Evolutionary conservation across 53 echinoderm and acorn worm genomes (phyloP).

Genomic region (Temnopleurus reevesii): DNA sequence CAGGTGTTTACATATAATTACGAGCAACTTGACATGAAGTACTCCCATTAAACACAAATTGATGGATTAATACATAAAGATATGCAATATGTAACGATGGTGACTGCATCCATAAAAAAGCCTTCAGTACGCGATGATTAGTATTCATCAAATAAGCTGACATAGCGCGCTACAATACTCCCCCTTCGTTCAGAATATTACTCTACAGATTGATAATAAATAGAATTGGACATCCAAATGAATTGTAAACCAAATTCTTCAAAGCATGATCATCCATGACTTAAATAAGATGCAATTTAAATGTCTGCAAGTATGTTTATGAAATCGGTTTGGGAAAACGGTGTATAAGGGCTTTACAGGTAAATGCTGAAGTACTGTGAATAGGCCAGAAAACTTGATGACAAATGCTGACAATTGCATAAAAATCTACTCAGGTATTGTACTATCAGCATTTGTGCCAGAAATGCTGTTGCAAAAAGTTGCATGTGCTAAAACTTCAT

Average conservation of each 20-base stretch:
- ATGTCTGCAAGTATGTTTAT: neutral
- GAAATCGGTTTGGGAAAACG: neutral
- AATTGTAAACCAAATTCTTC: neutral
- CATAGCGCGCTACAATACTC: neutral
- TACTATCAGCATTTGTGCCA: slow-evolving; percentile 25
- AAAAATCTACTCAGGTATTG: neutral
- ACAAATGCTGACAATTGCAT: neutral
- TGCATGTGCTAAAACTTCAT: slow-evolving; percentile 15
- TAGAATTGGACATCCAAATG: neutral
- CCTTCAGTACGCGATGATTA: neutral
- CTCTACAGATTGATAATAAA: neutral
- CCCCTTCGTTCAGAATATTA: neutral
- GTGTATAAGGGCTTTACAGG: neutral
- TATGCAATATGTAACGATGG: neutral
- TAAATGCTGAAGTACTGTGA: slow-evolving; percentile 26
- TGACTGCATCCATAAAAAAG: neutral
- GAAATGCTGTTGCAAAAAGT: slow-evolving; percentile 18
- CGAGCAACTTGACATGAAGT: neutral
- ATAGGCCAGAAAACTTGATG: slow-evolving; percentile 23
- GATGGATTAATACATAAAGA: neutral
- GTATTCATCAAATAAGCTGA: neutral
- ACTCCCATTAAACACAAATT: neutral
- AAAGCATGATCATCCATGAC: neutral
- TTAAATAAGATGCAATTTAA: neutral
- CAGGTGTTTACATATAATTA: neutral